Evolutionary conservation across 2,888 invertebrate species (phyloP).

Genomic region (Altica lythri): DNA sequence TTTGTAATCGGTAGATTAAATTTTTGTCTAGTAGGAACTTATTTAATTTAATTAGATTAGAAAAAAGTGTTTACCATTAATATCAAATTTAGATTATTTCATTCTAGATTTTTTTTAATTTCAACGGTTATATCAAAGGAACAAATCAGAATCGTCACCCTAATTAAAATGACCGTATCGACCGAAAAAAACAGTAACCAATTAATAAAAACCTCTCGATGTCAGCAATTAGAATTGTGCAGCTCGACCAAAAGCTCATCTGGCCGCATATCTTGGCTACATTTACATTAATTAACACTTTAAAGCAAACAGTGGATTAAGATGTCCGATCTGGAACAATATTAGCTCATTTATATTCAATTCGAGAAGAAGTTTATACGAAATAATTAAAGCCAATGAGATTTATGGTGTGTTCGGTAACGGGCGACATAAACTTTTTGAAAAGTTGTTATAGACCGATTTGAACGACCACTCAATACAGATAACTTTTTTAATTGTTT

Average conservation of each 20-base stretch:
- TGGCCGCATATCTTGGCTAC: conserved; percentile 48
- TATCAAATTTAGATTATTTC: conserved; percentile 5
- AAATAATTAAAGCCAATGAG: conserved; percentile 41
- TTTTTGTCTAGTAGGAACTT: too few relatives aligned
- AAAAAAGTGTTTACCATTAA: conserved; percentile 8
- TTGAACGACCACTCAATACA: conserved; percentile 9
- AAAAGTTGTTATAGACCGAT: conserved; percentile 17
- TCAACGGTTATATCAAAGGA: neutral
- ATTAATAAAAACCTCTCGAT: conserved; percentile 39
- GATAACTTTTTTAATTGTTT: conserved; percentile 17
- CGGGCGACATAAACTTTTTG: conserved; percentile 18
- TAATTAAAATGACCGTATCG: conserved; percentile 29
- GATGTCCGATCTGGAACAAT: conserved; percentile 44
- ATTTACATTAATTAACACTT: conserved; percentile 55
- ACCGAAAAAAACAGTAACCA: conserved; percentile 27
- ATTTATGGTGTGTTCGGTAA: conserved; percentile 34
- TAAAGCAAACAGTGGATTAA: conserved; percentile 48
- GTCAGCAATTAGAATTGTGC: conserved; percentile 51
- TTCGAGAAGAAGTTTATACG: conserved; percentile 39
- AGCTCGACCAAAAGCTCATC: conserved; percentile 46
- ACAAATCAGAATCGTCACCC: conserved; percentile 22
- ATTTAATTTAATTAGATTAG: too few relatives aligned
- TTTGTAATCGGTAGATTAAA: too few relatives aligned
- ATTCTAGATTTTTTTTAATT: neutral
- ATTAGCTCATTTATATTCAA: conserved; percentile 50